Conservation (phyloP, 2,888 invertebrate genomes). For the Ecdyonurus torrentis region DNA sequence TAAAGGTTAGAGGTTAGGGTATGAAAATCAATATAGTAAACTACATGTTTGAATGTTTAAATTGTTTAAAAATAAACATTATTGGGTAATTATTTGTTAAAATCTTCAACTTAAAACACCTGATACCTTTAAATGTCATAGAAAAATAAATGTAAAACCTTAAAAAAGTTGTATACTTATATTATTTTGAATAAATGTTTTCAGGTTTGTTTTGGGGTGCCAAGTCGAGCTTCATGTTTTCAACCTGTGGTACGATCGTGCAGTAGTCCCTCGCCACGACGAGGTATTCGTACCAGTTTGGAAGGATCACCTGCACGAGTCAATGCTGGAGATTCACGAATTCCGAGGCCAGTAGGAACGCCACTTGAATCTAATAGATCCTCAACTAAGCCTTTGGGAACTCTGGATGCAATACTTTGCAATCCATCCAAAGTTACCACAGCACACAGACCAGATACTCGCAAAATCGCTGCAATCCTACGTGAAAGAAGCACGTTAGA, state of each 20-base stretch:
- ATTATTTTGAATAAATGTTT: not conserved
- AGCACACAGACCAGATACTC: conserved; percentile 37
- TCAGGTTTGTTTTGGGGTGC: not conserved
- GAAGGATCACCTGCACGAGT: conserved; percentile 13
- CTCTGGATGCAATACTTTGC: conserved; percentile 49
- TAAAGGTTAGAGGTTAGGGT: too few species aligned
- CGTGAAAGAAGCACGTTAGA: conserved; percentile 65
- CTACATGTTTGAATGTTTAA: too few species aligned
- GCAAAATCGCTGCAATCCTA: conserved; percentile 68
- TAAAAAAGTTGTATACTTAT: too few species aligned
- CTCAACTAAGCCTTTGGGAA: conserved; percentile 29
- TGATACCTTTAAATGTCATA: too few species aligned
- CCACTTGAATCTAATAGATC: not conserved
- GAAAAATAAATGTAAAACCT: too few species aligned
- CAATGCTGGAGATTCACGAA: not conserved
- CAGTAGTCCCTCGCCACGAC: not conserved
- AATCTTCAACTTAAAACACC: too few species aligned
- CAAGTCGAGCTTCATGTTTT: not conserved
- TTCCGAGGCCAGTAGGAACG: not conserved
- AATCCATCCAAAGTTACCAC: conserved; percentile 9
- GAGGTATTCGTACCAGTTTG: not conserved
- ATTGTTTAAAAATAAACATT: too few species aligned
- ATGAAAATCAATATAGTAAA: too few species aligned
- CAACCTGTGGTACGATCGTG: not conserved
- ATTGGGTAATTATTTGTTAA: too few species aligned